phyloP scores from a whole-genome alignment of 1,140 invertebrate species.

The Bombus impatiens region DNA sequence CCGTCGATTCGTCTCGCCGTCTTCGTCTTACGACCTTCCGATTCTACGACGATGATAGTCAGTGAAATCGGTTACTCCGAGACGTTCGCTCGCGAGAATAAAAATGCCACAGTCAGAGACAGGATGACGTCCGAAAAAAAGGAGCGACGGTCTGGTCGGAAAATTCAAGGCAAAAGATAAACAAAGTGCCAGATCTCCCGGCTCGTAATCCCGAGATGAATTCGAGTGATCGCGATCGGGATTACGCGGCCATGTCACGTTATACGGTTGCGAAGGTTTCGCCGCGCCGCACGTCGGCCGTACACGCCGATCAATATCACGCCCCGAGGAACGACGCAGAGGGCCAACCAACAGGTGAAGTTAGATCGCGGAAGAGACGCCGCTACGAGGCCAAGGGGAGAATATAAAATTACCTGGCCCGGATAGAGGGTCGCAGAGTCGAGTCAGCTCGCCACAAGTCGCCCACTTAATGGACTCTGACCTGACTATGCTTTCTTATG shows the following conservation, averaged over 20 bases:
- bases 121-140: not conserved
- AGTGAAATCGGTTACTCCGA: too few species aligned
- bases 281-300: slow-evolving; percentile 10
- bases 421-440: slow-evolving; percentile 32
- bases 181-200: slow-evolving; percentile 19
- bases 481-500: slow-evolving; percentile 13
- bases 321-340: slow-evolving; percentile 29
- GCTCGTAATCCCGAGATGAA: slow-evolving; percentile 41
- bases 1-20: too few species aligned
- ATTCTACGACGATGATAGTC: too few species aligned
- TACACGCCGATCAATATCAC: slow-evolving; percentile 64
- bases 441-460: slow-evolving; percentile 41
- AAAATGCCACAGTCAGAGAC: not conserved
- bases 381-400: slow-evolving; percentile 66
- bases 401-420: slow-evolving; percentile 65
- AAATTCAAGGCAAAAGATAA: slow-evolving; percentile 5
- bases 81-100: not conserved
- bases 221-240: slow-evolving; percentile 49
- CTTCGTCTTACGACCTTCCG: too few species aligned
- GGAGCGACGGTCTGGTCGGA: too few species aligned
- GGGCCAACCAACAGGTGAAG: slow-evolving; percentile 68
- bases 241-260: slow-evolving; percentile 60
- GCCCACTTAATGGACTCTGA: slow-evolving; percentile 51
- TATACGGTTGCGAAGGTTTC: slow-evolving; percentile 53
- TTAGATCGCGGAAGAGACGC: slow-evolving; percentile 50